Evolutionary conservation across 2,113 vertebrate genomes (phyloP).

Genomic region (Dicerorhinus sumatrensis): DNA sequence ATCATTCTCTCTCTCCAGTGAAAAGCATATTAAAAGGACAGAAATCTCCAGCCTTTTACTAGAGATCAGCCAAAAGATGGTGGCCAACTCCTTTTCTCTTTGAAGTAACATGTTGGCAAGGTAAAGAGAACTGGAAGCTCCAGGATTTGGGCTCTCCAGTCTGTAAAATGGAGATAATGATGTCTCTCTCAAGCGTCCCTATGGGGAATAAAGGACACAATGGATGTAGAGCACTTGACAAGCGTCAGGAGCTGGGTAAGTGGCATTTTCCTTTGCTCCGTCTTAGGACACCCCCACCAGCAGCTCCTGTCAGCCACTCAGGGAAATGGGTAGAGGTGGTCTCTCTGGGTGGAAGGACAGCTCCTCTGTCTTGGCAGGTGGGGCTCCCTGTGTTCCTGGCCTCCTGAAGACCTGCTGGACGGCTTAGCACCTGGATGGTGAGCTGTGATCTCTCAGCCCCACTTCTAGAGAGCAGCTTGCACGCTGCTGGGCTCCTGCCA

Average conservation of each 20-base stretch:
- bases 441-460: neutral
- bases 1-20: neutral
- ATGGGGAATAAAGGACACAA: neutral
- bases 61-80: neutral
- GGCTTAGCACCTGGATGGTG: neutral
- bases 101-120: neutral
- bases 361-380: neutral
- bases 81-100: neutral
- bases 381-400: neutral
- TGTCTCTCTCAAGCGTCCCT: neutral
- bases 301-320: neutral
- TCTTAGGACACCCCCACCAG: neutral
- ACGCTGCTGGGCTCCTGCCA: neutral
- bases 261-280: neutral
- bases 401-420: neutral
- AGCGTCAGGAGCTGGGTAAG: neutral
- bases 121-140: neutral
- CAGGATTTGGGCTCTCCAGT: neutral
- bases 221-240: accelerated
- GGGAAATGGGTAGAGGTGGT: no score
- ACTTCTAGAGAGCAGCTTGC: neutral
- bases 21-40: neutral
- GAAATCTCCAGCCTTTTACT: neutral
- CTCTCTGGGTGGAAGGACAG: neutral
- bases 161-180: neutral